Evolutionary conservation across 2,113 vertebrate genomes (phyloP), one percentile per base, ranked within the genome.

Genomic region (Ailurus styani): DNA sequence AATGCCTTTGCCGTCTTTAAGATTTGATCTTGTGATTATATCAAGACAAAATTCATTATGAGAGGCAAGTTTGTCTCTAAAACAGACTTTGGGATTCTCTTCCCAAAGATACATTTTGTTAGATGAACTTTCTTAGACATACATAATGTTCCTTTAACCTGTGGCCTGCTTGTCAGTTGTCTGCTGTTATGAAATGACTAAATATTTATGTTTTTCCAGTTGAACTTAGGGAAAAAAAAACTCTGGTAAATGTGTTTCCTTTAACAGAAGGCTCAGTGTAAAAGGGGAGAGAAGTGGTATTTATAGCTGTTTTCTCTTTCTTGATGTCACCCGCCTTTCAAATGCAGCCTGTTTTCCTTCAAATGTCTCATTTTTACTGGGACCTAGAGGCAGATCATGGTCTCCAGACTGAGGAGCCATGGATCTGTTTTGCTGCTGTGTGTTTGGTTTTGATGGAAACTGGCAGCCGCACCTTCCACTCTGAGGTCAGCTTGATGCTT

Each of bases 251-350:
- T 90, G 78, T 95, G 75, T 93, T 83, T 82, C 29, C 57, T 91
- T 93, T 73, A 89, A 96, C 87, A 97, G 81, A 94, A 75, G 85
- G 95, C 90, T 91, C 83, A 93, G 94, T 96, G 37, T 93, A 72
- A 93, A 57, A 42, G 81, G 73, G 50, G 93, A 96, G 73, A 87
- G 64, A 98, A 95, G 84, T 93, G 5, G 47, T 92, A 10, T 97
- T 98, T 98, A 91, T 86, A 88, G 87, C 83, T 90, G 17, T 87
- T 21, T 97, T 92, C 93, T 66, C 84, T 77, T 50, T 95, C 73
- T 81, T 98, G 98, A 98, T 98, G 98, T 98, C 98, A 98, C 96
- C 79, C 6, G 52, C 81, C 79, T 96, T 97, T 98, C 96, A 54
- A 68, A 50, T 18, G 70, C 0, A 9, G 54, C 21, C 23, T 94